Conservation (phyloP, 2,888 invertebrate genomes). For the Parnassius glacialis region DNA sequence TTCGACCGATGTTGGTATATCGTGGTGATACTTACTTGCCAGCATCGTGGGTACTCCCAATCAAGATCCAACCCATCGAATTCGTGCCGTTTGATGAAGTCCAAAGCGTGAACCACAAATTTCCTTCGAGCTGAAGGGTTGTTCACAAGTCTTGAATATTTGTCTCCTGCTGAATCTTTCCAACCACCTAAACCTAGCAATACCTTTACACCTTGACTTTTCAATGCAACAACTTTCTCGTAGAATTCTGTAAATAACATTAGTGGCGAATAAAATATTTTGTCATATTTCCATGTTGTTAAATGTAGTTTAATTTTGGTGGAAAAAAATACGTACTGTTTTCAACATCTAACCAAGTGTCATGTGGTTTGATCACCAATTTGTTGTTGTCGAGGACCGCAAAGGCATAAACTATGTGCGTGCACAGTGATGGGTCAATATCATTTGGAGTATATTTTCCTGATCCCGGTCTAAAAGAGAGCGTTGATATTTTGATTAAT, state of each 20-base stretch:
- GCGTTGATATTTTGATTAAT: background rate
- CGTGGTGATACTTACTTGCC: conserved; percentile 82
- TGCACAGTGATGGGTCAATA: conserved; percentile 92
- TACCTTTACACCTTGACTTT: conserved; percentile 87
- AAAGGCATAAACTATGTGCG: conserved; percentile 95
- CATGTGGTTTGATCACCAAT: conserved; percentile 90
- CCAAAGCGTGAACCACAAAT: conserved; percentile 87
- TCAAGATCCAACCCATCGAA: conserved; percentile 96
- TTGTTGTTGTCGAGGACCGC: conserved; percentile 90
- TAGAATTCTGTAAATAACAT: conserved; percentile 85
- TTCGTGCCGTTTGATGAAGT: conserved; percentile 88
- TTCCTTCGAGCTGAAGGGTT: conserved; percentile 84
- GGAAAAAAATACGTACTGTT: conserved; percentile 82
- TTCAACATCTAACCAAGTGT: conserved; percentile 93
- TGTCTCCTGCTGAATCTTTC: conserved; percentile 96
- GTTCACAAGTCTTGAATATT: conserved; percentile 91
- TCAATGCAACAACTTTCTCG: conserved; percentile 89
- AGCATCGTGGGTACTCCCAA: conserved; percentile 97
- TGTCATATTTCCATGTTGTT: background rate
- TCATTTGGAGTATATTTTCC: conserved; percentile 91
- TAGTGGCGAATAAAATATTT: background rate
- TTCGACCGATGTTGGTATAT: no score
- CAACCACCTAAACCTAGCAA: conserved; percentile 95
- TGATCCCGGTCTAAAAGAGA: conserved; percentile 83
- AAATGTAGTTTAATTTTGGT: background rate